phyloP scores from a whole-genome alignment of 2,888 invertebrate species.

The Disparrhopalites patrizii region DNA sequence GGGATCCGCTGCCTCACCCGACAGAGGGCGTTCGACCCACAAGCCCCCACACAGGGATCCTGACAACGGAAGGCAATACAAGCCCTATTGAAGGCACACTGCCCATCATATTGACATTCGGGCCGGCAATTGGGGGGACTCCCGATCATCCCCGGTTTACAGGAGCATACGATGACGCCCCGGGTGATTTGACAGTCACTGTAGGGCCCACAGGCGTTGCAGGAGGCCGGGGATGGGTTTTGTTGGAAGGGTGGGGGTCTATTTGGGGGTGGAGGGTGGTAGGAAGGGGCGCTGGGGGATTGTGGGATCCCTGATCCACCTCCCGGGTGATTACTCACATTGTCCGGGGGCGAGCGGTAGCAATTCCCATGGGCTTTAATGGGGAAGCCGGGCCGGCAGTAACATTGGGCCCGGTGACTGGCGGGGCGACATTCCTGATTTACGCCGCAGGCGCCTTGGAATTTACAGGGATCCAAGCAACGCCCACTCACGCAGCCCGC shows the following conservation, averaged over 20 bases:
- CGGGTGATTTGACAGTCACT: conserved; percentile 34
- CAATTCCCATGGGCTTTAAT: conserved; percentile 31
- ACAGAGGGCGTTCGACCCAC: conserved; percentile 49
- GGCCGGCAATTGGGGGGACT: conserved; percentile 43
- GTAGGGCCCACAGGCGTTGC: conserved; percentile 30
- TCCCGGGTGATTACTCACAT: too few relatives aligned
- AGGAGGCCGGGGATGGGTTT: not conserved
- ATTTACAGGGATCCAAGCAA: conserved; percentile 55
- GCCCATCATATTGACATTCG: conserved; percentile 39
- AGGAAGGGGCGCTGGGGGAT: not conserved
- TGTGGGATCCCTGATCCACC: too few relatives aligned
- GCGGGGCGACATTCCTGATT: conserved; percentile 13
- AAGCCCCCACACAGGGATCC: conserved; percentile 47
- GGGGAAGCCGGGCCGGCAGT: conserved; percentile 35
- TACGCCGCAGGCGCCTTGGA: conserved; percentile 30
- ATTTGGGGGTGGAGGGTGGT: not conserved
- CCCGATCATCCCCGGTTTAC: conserved; percentile 34
- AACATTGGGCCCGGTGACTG: conserved; percentile 21
- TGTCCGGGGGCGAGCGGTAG: not conserved
- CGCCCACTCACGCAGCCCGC: conserved; percentile 50
- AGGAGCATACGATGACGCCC: conserved; percentile 38
- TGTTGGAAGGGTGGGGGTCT: not conserved
- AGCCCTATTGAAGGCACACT: conserved; percentile 37
- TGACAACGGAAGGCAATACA: conserved; percentile 35
- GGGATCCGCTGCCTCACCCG: conserved; percentile 49